Conservation (phyloP, 2,113 vertebrate genomes). For the Aphyosemion australe region DNA sequence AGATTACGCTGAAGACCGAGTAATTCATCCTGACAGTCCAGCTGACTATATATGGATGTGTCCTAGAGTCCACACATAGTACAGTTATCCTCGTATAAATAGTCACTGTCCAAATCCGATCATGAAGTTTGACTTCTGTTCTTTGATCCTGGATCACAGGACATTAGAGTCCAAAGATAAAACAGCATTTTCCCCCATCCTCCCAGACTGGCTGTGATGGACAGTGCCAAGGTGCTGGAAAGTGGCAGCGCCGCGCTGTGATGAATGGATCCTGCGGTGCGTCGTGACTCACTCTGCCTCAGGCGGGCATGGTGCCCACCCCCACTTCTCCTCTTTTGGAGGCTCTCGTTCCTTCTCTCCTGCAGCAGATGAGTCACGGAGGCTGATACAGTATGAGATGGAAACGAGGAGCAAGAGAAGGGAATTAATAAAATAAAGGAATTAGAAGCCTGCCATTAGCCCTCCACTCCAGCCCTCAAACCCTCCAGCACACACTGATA, state of each 20-base stretch:
- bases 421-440: constrained; percentile 64
- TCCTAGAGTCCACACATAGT: too few relatives aligned
- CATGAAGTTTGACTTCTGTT: constrained; percentile 2
- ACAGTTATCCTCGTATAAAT: too few relatives aligned
- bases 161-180: constrained; percentile 31
- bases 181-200: constrained; percentile 47
- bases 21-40: neutral
- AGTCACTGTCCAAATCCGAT: neutral
- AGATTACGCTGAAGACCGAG: neutral
- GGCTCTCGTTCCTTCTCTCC: constrained; percentile 53
- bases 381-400: constrained; percentile 62
- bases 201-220: constrained; percentile 50
- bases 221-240: constrained; percentile 58
- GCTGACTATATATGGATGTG: too few relatives aligned
- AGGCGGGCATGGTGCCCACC: constrained; percentile 53
- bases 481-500: constrained; percentile 38
- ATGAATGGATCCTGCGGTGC: constrained; percentile 69
- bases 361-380: constrained; percentile 73
- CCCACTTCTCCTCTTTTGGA: constrained; percentile 48
- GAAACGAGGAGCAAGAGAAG: constrained; percentile 43
- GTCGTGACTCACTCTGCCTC: constrained; percentile 70
- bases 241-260: constrained; percentile 53
- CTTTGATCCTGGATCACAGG: constrained; percentile 31
- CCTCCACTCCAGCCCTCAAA: constrained; percentile 13
- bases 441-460: constrained; percentile 57